Conservation (phyloP, 2,113 vertebrate genomes). For the Cottus gobio region DNA sequence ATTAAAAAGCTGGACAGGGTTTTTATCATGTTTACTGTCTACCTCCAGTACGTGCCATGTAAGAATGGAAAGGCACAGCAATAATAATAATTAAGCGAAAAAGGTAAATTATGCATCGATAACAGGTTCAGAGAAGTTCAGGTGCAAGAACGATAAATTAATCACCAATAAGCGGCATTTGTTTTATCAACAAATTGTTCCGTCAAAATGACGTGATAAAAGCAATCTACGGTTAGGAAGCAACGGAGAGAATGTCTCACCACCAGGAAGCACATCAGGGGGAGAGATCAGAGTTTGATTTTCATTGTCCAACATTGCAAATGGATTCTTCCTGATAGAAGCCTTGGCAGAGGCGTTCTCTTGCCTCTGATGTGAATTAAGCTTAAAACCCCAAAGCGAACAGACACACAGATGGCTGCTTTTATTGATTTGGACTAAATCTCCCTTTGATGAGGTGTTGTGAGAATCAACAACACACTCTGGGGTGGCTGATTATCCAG, state of each 20-base stretch:
- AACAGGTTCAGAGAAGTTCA: neutral
- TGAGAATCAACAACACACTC: constrained; percentile 34
- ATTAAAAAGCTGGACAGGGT: neutral
- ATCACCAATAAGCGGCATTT: neutral
- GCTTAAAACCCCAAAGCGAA: constrained; percentile 39
- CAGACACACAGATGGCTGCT: constrained; percentile 45
- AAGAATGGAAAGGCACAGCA: neutral
- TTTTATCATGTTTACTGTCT: neutral
- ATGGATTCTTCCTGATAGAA: constrained; percentile 35
- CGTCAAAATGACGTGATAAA: neutral
- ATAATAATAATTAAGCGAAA: neutral
- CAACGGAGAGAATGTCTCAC: neutral
- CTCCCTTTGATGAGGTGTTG: constrained; percentile 49
- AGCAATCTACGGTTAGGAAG: neutral
- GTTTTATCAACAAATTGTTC: neutral
- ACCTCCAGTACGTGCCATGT: neutral
- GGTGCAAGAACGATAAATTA: neutral
- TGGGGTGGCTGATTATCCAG: constrained; percentile 21
- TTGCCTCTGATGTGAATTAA: constrained; percentile 42
- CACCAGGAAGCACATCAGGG: constrained; percentile 1
- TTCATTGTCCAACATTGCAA: constrained; percentile 13
- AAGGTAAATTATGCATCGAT: neutral
- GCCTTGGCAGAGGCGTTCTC: constrained; percentile 1
- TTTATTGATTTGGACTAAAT: constrained; percentile 61
- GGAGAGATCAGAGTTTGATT: constrained; percentile 23